Base-by-base conservation (phyloP, 1,140 invertebrate genomes). In the Drosophila biarmipes region DNA sequence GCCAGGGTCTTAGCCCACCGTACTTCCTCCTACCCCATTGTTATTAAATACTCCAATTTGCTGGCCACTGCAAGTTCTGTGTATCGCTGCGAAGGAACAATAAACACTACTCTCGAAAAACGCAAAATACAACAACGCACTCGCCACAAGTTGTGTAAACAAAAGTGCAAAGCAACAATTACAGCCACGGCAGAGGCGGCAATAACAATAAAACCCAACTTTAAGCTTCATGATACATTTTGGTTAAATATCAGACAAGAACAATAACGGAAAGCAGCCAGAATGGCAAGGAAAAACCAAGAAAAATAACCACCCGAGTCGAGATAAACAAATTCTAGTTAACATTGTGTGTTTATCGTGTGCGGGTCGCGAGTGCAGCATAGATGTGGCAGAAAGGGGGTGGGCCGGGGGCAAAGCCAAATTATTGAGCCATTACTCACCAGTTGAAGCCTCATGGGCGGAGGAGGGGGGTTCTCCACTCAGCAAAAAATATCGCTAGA, bases 341-440 rank as follows among this genome's bases (percentile, higher is more conserved):
- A 78, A 86, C 82, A 86, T 86, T 86, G 82, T 86, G 58, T 79
- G 73, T 73, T 77, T 81, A 85, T 62, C 81, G 69, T 58, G 73
- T 57, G 73, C 51, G 66, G 40, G 38, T 58, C 45, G 63, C 52
- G 37, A 46, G 21, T 46, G 58, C 69, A 56, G 31, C 58, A 51
- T 35, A 27, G 19, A 4, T 29, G 53, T 62, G 27, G 59, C 54
- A 38, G 34, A 21, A 34, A 35, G 8, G 17, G 34, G 49, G 12
- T 8, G 24, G 15, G 14, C 45, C 45, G 17, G 29, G 53, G 53
- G 45, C 21, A 78, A 42, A 86, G 68, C 66, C 82, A 82, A 86
- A 86, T 86, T 86, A 86, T 87, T 87, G 82, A 87, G 74, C 82
- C 71, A 86, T 90, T 89, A 87, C 79, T 89, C 84, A 87, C 66